Conservation (phyloP, 1,140 invertebrate species). For the Bombus superbus region DNA sequence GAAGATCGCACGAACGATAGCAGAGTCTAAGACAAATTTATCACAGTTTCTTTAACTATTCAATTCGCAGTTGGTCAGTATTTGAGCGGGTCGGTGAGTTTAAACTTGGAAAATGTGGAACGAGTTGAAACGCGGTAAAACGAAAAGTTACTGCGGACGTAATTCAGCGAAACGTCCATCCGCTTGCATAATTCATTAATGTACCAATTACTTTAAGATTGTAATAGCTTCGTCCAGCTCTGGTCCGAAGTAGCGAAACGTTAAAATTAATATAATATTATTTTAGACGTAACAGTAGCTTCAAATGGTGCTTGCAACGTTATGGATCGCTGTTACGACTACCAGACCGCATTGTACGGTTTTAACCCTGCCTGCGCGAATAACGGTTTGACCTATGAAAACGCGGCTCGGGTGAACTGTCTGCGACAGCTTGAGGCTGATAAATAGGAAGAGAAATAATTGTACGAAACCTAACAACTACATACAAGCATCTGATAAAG, state of each 20-base stretch:
- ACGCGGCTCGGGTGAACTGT: conserved; percentile 66
- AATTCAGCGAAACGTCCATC: too few relatives aligned
- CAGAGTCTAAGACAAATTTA: too few relatives aligned
- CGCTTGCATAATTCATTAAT: too few relatives aligned
- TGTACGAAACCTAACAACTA: not conserved
- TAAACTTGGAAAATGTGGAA: too few relatives aligned
- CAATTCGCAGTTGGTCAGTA: too few relatives aligned
- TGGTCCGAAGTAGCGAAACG: not conserved
- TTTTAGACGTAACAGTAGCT: conserved; percentile 52
- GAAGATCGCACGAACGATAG: too few relatives aligned
- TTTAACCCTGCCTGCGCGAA: conserved; percentile 67
- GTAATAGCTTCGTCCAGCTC: too few relatives aligned
- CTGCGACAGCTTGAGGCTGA: conserved; percentile 59
- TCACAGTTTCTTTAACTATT: too few relatives aligned
- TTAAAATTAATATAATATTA: not conserved
- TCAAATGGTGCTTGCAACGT: conserved; percentile 44
- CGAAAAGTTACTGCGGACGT: too few relatives aligned
- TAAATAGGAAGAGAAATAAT: conserved; percentile 35
- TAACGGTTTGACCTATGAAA: conserved; percentile 72
- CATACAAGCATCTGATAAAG: not conserved
- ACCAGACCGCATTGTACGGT: conserved; percentile 30
- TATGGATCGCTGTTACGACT: conserved; percentile 27
- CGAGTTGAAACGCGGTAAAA: too few relatives aligned
- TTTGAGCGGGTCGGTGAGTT: too few relatives aligned
- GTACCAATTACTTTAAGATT: too few relatives aligned